phyloP scores from a whole-genome alignment of 2,797 vertebrate genomes.

The Epinephelus awoara region DNA sequence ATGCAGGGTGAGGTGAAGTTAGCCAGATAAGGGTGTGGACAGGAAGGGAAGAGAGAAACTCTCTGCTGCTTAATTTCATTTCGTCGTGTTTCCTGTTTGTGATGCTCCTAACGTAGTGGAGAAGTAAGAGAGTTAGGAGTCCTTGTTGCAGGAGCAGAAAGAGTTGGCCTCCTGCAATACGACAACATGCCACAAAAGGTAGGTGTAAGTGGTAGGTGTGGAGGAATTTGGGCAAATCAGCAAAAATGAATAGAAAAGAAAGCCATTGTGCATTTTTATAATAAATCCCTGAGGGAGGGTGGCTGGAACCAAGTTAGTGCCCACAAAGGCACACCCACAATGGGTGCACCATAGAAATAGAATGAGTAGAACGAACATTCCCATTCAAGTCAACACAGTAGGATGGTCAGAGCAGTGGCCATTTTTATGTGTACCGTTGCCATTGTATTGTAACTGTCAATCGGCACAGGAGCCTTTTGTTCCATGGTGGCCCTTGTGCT shows the following conservation, averaged over 20 bases:
- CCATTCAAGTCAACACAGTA: too few relatives aligned
- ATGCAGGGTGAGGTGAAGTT: neutral
- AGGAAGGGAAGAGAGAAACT: slow-evolving; percentile 1
- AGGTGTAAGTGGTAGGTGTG: neutral
- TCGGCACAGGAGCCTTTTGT: too few relatives aligned
- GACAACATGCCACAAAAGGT: slow-evolving; percentile 1
- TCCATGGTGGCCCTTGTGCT: neutral
- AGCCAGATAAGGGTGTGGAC: neutral
- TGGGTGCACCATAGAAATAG: neutral
- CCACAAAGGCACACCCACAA: neutral
- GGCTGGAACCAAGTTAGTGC: neutral
- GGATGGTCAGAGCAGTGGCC: too few relatives aligned
- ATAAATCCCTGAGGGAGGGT: slow-evolving; percentile 2
- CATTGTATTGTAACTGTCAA: too few relatives aligned
- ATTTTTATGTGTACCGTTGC: too few relatives aligned
- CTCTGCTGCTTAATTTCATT: neutral
- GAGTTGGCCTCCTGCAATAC: neutral
- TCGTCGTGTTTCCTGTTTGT: neutral
- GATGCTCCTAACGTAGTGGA: neutral
- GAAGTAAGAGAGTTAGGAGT: neutral
- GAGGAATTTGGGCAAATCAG: neutral
- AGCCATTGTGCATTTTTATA: slow-evolving; percentile 7
- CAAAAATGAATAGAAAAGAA: neutral
- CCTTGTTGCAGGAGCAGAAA: neutral
- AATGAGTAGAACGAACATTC: too few relatives aligned